These are phyloP conservation scores for Peromyscus aztecus DNA, from an alignment of 2,797 vertebrate species.

Conservation along the genomic window DNA sequence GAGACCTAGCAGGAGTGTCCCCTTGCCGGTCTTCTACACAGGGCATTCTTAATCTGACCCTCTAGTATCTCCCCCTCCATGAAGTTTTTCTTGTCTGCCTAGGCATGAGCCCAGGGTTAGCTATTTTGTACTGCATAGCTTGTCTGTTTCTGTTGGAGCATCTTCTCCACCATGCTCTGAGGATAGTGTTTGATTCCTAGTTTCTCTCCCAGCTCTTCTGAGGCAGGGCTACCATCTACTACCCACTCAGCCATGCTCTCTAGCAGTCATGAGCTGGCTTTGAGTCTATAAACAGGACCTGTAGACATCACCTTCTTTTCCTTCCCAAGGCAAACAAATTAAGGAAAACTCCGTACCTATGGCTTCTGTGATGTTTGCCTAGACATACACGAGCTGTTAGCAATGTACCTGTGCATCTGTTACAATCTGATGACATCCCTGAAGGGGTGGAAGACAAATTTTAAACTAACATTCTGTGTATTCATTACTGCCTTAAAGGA, in stretches of 20 bases:
- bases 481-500: conserved; percentile 8
- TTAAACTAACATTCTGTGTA: conserved; percentile 48
- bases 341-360: conserved; percentile 5
- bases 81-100: conserved; percentile 34
- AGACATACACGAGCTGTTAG: conserved; percentile 10
- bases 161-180: not conserved
- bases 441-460: conserved; percentile 19
- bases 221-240: not conserved
- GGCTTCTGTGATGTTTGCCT: not conserved
- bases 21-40: not conserved
- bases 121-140: not conserved
- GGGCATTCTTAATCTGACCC: not conserved
- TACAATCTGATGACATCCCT: not conserved
- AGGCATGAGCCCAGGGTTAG: not conserved
- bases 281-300: conserved; percentile 19
- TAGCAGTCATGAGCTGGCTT: not conserved
- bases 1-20: not conserved
- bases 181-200: not conserved
- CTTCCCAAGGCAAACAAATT: not conserved
- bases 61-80: not conserved
- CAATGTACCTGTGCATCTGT: not conserved
- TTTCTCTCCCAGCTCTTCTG: conserved; percentile 8
- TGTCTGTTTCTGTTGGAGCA: not conserved
- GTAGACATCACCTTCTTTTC: not conserved
- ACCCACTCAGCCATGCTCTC: not conserved